Base-by-base conservation (phyloP, 2,797 vertebrate species). In the Sebastolobus alascanus region DNA sequence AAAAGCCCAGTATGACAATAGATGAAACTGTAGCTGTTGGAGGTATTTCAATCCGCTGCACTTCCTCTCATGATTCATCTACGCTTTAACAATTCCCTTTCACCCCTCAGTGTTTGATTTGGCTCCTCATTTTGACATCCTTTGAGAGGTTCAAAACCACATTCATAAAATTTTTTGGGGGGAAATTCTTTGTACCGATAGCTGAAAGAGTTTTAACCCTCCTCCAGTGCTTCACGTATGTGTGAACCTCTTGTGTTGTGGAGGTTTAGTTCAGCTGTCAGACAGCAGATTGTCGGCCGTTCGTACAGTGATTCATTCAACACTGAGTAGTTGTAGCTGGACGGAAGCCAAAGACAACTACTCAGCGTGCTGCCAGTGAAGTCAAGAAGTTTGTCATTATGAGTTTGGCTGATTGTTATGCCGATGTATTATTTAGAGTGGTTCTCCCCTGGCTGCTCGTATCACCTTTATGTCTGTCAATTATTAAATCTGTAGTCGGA, bases 51-150 rank as follows among this genome's bases (percentile, higher is more conserved):
- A 37, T 63, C 35, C 22, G 14, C 63, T 37, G 27, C 63, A 25
- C 67, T 73, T 75, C 27, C 31, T 75, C 40, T 43, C 7, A 1
- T 37, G 67, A 60, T 71, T 80, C 67, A 84, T 74, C 60, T 31
- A 0, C 37, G 22, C 63, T 79, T 79, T 70, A 72, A 71, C 58
- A 46, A 46, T 80, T 85, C 73, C 59, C 65, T 78, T 73, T 85
- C 11, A 80, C 71, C 20, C 58, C 55, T 9, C 9, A 14, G 27
- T 50, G 55, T 80, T 87, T 84, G 68, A 73, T 79, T 86, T 66
- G 3, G n/a, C 64, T 67, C 16, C 46, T 76, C 63, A 31, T 52
- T 76, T 50, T 58, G 56, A 67, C 54, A 68, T 61, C 22, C 38
- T 87, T 56, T 75, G 78, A 70, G 1, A 29, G 46, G 31, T 76